Conservation (phyloP, 2,888 invertebrate species). For the Tetragonula carbonaria region DNA sequence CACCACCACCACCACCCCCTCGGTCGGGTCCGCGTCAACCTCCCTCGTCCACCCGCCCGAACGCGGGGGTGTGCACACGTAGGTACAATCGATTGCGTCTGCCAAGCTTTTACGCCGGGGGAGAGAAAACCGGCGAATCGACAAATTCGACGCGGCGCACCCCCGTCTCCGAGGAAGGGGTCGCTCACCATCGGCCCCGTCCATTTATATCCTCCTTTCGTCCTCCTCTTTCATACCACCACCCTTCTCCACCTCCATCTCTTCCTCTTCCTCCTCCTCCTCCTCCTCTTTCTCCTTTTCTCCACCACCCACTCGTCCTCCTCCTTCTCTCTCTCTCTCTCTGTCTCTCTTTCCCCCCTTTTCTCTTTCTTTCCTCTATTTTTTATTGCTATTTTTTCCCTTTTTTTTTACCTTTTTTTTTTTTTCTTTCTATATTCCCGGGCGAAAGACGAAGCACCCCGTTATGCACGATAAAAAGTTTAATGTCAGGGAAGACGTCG, state of each 20-base stretch:
- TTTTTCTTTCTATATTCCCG: slow-evolving; percentile 58
- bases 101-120: slow-evolving; percentile 62
- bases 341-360: background rate
- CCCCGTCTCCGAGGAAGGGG: slow-evolving; percentile 67
- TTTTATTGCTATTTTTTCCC: too few relatives aligned
- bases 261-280: background rate
- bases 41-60: background rate
- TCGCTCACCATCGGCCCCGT: slow-evolving; percentile 67
- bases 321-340: slow-evolving; percentile 13
- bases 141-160: slow-evolving; percentile 70
- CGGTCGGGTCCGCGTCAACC: slow-evolving; percentile 20
- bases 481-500: slow-evolving; percentile 76
- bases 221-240: slow-evolving; percentile 18
- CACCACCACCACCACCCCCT: slow-evolving; percentile 35
- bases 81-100: slow-evolving; percentile 64
- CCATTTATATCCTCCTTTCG: slow-evolving; percentile 66
- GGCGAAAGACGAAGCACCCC: slow-evolving; percentile 74
- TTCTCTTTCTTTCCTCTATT: background rate
- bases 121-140: slow-evolving; percentile 66
- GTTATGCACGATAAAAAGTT: slow-evolving; percentile 79
- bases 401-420: background rate
- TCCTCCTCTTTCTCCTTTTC: slow-evolving; percentile 13
- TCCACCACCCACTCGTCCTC: slow-evolving; percentile 47
- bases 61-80: slow-evolving; percentile 53
- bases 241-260: slow-evolving; percentile 20